Conservation (phyloP, 92 coral and sea anemone genomes). For the Siderastrea radians region DNA sequence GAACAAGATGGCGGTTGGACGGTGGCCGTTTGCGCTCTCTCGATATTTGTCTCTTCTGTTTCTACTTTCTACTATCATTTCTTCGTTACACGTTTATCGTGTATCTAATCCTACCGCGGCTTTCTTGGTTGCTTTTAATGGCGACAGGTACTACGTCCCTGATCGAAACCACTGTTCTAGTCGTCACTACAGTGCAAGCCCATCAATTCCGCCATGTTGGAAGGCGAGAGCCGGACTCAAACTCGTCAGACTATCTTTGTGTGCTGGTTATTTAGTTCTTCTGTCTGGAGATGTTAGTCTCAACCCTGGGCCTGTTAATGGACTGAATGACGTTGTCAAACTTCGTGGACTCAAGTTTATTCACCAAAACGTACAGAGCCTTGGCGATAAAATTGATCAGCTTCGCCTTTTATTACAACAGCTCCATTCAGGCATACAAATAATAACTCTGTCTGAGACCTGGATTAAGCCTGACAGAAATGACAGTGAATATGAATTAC, state of each 20-base stretch:
- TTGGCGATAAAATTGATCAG: constrained; percentile 52
- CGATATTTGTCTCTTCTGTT: no score
- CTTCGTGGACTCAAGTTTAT: constrained; percentile 46
- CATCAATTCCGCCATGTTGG: constrained; percentile 48
- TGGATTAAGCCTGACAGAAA: constrained; percentile 56
- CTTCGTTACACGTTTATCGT: no score
- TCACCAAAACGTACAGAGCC: constrained; percentile 64
- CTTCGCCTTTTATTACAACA: constrained; percentile 49
- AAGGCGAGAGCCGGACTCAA: constrained; percentile 30
- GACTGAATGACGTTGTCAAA: constrained; percentile 35
- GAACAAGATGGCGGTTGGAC: no score
- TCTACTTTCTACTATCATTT: no score
- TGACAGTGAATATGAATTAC: constrained; percentile 50
- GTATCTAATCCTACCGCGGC: no score
- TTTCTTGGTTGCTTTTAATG: no score
- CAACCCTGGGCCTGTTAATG: constrained; percentile 29
- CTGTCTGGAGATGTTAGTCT: constrained; percentile 41
- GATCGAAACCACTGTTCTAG: no score
- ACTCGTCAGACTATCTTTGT: constrained; percentile 25
- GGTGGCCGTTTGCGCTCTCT: no score
- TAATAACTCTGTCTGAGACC: constrained; percentile 56
- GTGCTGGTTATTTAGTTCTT: constrained; percentile 31
- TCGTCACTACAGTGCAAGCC: no score
- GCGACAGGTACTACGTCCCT: no score
- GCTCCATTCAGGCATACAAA: constrained; percentile 38